phyloP scores from a whole-genome alignment of 2,113 vertebrate genomes.

The Neopipo cinnamomea region DNA sequence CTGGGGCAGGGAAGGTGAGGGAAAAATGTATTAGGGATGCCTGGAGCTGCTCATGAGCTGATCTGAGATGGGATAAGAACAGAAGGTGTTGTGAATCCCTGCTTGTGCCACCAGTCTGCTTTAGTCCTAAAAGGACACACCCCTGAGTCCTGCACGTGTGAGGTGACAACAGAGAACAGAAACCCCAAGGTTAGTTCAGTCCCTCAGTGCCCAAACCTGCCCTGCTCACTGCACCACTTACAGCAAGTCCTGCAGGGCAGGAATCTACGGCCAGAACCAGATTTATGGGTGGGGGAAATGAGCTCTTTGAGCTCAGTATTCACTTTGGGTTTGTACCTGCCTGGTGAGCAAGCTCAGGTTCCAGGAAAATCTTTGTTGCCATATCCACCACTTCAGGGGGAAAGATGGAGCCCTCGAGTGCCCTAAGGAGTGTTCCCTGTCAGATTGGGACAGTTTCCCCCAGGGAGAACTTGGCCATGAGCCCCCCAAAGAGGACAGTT shows the following conservation, averaged over 20 bases:
- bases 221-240: neutral
- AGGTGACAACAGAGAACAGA: neutral
- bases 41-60: neutral
- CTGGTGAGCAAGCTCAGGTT: neutral
- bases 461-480: neutral
- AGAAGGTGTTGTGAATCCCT: neutral
- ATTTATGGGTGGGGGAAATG: neutral
- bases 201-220: neutral
- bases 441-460: neutral
- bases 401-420: rapidly evolving
- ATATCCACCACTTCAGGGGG: neutral
- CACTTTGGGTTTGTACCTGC: neutral
- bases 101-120: neutral
- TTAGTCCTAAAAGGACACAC: neutral
- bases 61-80: neutral
- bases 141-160: neutral
- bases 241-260: neutral
- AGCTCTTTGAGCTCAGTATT: neutral
- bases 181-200: rapidly evolving
- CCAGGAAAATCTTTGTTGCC: neutral
- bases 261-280: neutral
- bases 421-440: neutral
- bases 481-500: neutral
- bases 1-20: neutral
- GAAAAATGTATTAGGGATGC: rapidly evolving